phyloP scores from a whole-genome alignment of 2,797 vertebrate species.

The Pseudomugil gertrudae region DNA sequence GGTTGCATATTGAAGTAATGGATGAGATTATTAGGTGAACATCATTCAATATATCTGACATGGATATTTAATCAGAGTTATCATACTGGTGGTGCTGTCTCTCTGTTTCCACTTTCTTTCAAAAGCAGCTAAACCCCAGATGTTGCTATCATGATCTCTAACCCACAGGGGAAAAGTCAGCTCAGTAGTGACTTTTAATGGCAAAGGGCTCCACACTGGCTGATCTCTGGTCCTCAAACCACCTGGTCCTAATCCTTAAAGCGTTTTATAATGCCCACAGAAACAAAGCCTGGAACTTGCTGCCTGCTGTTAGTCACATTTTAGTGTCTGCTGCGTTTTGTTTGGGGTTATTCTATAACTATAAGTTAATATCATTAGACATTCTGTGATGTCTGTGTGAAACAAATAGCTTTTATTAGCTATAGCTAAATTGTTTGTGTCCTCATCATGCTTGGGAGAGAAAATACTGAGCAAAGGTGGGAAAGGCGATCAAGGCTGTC shows the following conservation, averaged over 20 bases:
- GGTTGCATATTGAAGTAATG: not conserved
- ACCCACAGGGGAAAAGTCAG: conserved; percentile 68
- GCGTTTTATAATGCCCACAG: conserved; percentile 55
- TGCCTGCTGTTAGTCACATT: conserved; percentile 35
- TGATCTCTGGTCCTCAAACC: conserved; percentile 54
- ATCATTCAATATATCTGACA: conserved; percentile 4
- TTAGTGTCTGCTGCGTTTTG: conserved; percentile 38
- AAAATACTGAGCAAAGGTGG: conserved; percentile 28
- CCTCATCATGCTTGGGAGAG: conserved; percentile 14
- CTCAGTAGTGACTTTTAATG: conserved; percentile 40
- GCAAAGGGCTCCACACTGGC: conserved; percentile 42
- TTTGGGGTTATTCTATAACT: conserved; percentile 47
- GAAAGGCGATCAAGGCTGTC: conserved; percentile 43
- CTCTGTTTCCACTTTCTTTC: conserved; percentile 24
- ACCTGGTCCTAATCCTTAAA: conserved; percentile 72
- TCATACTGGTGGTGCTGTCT: conserved; percentile 16
- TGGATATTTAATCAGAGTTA: conserved; percentile 19
- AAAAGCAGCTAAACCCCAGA: conserved; percentile 64
- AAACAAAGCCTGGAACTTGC: conserved; percentile 59
- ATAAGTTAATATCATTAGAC: conserved; percentile 4
- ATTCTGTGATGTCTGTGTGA: conserved; percentile 26
- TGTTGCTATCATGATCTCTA: conserved; percentile 64
- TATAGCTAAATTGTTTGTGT: conserved; percentile 52
- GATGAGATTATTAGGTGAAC: conserved; percentile 4
- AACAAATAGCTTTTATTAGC: conserved; percentile 34